Conservation (phyloP, 2,888 invertebrate species). For the Pollenia amentaria region DNA sequence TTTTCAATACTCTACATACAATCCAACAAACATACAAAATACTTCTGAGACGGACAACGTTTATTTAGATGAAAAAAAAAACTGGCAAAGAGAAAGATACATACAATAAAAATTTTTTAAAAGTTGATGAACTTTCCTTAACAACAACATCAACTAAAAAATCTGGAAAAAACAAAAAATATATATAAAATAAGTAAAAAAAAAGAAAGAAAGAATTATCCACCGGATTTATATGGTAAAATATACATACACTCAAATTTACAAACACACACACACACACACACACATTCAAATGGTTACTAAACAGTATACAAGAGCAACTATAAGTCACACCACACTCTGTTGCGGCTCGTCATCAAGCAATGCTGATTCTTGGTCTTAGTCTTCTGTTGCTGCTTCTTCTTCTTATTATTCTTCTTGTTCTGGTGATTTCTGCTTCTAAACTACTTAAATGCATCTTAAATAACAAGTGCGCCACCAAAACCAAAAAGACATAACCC, state of each 20-base stretch:
- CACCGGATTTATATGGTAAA: slow-evolving; percentile 69
- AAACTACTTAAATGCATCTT: slow-evolving; percentile 73
- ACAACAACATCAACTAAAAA: slow-evolving; percentile 49
- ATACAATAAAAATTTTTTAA: slow-evolving; percentile 71
- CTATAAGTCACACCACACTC: slow-evolving; percentile 50
- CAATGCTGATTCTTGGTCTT: slow-evolving; percentile 4
- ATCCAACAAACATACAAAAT: neutral
- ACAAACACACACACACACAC: slow-evolving; percentile 4
- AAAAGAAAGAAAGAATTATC: slow-evolving; percentile 64
- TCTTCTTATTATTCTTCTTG: slow-evolving; percentile 27
- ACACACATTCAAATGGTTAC: neutral
- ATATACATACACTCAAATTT: slow-evolving; percentile 33
- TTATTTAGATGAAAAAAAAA: slow-evolving; percentile 22
- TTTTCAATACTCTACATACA: slow-evolving; percentile 55
- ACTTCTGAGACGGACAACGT: slow-evolving; percentile 14
- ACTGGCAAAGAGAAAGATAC: slow-evolving; percentile 62
- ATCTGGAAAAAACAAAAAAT: slow-evolving; percentile 13
- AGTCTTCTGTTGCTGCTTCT: slow-evolving; percentile 24
- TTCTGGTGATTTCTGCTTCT: slow-evolving; percentile 60
- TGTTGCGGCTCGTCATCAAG: slow-evolving; percentile 35
- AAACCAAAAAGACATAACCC: slow-evolving; percentile 62
- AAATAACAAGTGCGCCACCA: slow-evolving; percentile 73
- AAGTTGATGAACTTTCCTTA: slow-evolving; percentile 72
- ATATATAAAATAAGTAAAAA: slow-evolving; percentile 23
- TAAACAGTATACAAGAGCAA: slow-evolving; percentile 41